Evolutionary conservation across 2,888 invertebrate species (phyloP), one percentile per base, ranked within the genome.

Genomic region (Sycophila texana): DNA sequence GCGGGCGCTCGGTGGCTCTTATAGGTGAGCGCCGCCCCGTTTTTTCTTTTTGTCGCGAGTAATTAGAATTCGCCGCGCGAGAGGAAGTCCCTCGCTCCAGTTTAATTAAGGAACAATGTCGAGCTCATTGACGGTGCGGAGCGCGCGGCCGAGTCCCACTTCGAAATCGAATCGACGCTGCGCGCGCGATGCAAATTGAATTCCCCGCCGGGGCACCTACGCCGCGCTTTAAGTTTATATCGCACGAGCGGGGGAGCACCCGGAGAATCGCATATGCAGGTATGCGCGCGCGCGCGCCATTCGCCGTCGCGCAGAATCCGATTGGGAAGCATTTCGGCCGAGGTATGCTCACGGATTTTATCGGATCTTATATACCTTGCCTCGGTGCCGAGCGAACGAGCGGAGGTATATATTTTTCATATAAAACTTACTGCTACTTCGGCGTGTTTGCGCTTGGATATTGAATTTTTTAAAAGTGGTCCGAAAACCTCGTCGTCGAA

Each of bases 141-240:
- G 53, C 14, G 14, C 66, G 10, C 49, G 14, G 49, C 12, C 20
- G 57, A 39, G 61, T 30, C 13, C 3, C 20, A 57, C 57, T 57
- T 71, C 47, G 53, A 75, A 78, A 74, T 77, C 63, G 80, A 82
- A 80, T 73, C 78, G 82, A 55, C 77, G 78, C 78, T 65, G 73
- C 76, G 73, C 76, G 73, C 78, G 80, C 75, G 76, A 78, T 78
- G 82, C 76, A 80, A 80, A 82, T 82, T 72, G 20, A 75, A 74
- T 75, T 77, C 57, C 14, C 16, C 51, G 18, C 30, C 20, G 26
- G 57, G 57, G 57, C 63, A 39, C 68, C 18, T 20, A 55, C 5
- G 39, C 49, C 39, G 67, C 53, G 26, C 47, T 47, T 47, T 30
- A 39, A 63, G 26, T 58, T 26, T 14, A 26, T 63, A 63, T 55